phyloP scores from a whole-genome alignment of 2,797 vertebrate species.

The Chaetodon trifasciatus region DNA sequence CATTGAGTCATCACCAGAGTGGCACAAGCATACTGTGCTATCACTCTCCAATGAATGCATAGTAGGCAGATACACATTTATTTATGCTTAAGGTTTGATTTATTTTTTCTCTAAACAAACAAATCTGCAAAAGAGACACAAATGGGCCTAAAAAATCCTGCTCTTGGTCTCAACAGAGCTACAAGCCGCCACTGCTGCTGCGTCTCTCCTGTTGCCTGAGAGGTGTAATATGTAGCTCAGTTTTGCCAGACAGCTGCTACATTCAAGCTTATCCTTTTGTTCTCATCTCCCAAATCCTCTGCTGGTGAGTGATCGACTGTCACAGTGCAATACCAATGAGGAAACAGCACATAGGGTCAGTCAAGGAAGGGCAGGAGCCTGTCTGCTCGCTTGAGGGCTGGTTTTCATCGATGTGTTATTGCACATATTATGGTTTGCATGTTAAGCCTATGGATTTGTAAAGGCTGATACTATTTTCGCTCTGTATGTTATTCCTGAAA shows the following conservation, averaged over 20 bases:
- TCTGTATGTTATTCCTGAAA: neutral
- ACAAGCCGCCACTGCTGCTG: neutral
- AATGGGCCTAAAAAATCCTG: neutral
- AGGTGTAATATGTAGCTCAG: constrained; percentile 13
- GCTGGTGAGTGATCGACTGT: constrained; percentile 14
- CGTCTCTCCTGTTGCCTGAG: constrained; percentile 1
- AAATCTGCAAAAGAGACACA: neutral
- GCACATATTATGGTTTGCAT: neutral
- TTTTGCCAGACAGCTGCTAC: constrained; percentile 17
- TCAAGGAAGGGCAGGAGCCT: neutral
- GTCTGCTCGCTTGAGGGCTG: neutral
- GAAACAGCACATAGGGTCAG: neutral
- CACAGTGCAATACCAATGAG: constrained; percentile 15
- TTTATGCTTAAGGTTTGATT: neutral
- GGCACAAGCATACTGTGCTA: neutral
- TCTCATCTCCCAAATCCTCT: constrained; percentile 13
- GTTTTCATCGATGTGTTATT: neutral
- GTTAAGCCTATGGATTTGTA: neutral
- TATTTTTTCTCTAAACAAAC: neutral
- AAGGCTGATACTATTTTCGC: neutral
- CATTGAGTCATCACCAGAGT: neutral
- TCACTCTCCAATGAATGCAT: neutral
- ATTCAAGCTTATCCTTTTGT: constrained; percentile 7
- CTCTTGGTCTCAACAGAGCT: neutral
- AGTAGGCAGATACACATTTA: neutral